Percentiles rank a stretch among this genome's conserved stretches.
phyloP scores from a whole-genome alignment of 2,797 vertebrate species.

The Coregonus ussuriensis region DNA sequence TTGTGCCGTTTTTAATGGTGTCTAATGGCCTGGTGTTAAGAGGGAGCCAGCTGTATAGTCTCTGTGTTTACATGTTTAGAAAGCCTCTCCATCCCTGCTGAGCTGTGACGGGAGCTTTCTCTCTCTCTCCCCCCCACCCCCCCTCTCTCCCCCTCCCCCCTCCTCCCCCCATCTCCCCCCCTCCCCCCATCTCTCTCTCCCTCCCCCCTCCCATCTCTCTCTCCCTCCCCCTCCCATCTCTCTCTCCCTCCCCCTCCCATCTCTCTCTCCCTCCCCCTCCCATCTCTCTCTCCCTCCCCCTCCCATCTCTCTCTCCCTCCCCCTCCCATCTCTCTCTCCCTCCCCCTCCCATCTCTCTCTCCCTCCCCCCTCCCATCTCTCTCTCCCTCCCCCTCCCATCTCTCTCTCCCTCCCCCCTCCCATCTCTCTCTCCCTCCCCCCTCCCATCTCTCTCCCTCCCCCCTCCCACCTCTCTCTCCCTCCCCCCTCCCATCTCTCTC shows the following conservation, averaged over 20 bases:
- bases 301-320: no score
- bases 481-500: not conserved
- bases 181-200: not conserved
- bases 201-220: not conserved
- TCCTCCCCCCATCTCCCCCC: no score
- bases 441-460: no score
- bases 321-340: not conserved
- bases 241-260: no score
- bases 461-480: no score
- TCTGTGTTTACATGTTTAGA: constrained; percentile 9
- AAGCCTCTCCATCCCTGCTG: not conserved
- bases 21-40: constrained; percentile 14
- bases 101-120: not conserved
- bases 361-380: not conserved
- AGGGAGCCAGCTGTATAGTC: constrained; percentile 10
- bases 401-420: no score
- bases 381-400: no score
- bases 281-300: no score
- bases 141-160: not conserved
- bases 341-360: not conserved
- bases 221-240: no score
- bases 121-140: no score
- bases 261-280: no score
- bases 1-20: constrained; percentile 17
- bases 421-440: not conserved